Evolutionary conservation across 2,888 invertebrate species (phyloP).

Genomic region (Emmelina monodactyla): DNA sequence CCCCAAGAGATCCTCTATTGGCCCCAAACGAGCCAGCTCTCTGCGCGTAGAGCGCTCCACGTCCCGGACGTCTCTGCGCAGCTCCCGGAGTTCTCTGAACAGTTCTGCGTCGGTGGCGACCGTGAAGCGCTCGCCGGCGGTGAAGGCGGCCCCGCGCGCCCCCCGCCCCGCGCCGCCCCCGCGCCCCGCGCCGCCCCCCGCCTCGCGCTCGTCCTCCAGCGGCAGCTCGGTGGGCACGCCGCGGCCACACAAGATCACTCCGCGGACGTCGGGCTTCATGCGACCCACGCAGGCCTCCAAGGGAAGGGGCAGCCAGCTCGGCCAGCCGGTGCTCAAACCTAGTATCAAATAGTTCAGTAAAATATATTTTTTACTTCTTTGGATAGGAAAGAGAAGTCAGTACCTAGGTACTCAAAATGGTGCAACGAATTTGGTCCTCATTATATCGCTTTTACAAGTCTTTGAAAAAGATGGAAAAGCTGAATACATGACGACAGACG

Average conservation of each 20-base stretch:
- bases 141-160: conserved; percentile 52
- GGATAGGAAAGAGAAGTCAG: too few species aligned
- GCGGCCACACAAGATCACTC: conserved; percentile 42
- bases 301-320: conserved; percentile 64
- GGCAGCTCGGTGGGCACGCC: conserved; percentile 58
- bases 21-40: conserved; percentile 40
- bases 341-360: conserved; percentile 38
- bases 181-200: conserved; percentile 40
- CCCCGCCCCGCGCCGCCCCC: conserved; percentile 57
- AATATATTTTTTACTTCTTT: too few species aligned
- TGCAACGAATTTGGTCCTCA: not conserved
- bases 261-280: conserved; percentile 76
- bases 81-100: conserved; percentile 84
- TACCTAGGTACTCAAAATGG: too few species aligned
- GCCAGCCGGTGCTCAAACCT: conserved; percentile 34
- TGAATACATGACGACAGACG: not conserved
- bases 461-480: not conserved
- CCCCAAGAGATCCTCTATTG: conserved; percentile 30
- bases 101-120: conserved; percentile 83
- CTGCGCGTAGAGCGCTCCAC: conserved; percentile 78
- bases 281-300: conserved; percentile 86
- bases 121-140: conserved; percentile 73
- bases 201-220: conserved; percentile 54
- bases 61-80: conserved; percentile 80
- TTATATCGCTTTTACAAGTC: conserved; percentile 1